Evolutionary conservation across 2,888 invertebrate species (phyloP), one percentile per base, ranked within the genome.

Genomic region (Eueremaeus valkanovi): DNA sequence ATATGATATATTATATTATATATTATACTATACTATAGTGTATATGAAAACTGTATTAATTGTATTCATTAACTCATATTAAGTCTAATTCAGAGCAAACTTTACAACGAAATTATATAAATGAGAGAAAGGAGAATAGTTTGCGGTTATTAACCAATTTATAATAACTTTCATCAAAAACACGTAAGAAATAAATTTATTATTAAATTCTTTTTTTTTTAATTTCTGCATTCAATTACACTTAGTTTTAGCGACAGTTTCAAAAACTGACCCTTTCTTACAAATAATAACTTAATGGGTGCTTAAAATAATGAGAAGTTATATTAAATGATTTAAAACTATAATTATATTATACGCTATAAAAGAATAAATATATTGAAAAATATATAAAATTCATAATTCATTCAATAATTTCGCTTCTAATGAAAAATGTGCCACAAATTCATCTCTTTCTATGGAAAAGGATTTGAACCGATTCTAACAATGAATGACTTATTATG

Each of bases 381-480:
- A 45, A 13, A 45, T 36, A 45, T 45, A 45, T 13, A 18, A 18
- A 16, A 45, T 45, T 45, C 18, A 40, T 66, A 24, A 36, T 66
- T 36, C n/a, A 40, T 58, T 58, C 24, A 18, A 18, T 24, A 5
- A 29, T 21, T 70, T 61, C 31, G 24, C 40, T 40, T 42, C 24
- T 16, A 27, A 45, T 21, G 36, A 24, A 70, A 70, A 70, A 70
- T 70, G 70, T 70, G 70, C 70, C 70, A 70, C 70, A 70, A 70
- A 42, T 70, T 70, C 11, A 21, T 29, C 36, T 27, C 36, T 27
- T 21, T 8, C 5, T 45, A 24, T 45, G 45, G 16, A 70, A 40
- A 29, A 45, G 6, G 16, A n/a, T 16, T 45, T 36, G 16, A 45
- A 27, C 8, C n/a, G 16, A 40, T 33, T 27, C 33, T 33, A n/a